A percentile compares a stretch with the other conserved stretches of the same genome.
Evolutionary conservation across 1,140 invertebrate species (phyloP).

Genomic region (Ceratina japonica): DNA sequence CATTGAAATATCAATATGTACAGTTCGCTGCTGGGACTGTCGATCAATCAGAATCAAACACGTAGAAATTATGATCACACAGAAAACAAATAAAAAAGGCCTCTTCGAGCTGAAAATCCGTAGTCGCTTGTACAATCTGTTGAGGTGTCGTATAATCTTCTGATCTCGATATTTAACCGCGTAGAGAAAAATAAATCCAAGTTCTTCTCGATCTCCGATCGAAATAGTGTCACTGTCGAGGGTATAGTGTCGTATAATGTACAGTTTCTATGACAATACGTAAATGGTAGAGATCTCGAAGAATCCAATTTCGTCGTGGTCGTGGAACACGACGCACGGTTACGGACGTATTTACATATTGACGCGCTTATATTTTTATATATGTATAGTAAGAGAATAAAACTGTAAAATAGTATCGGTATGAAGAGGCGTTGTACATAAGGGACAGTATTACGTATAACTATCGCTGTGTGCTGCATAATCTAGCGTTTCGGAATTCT

Average conservation of each 20-base stretch:
- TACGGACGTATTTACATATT: slow-evolving; percentile 25
- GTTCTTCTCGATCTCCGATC: slow-evolving; percentile 24
- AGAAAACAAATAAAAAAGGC: background rate
- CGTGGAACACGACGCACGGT: no score
- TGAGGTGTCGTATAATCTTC: background rate
- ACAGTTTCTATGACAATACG: slow-evolving; percentile 47
- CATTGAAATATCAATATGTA: no score
- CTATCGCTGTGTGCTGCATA: background rate
- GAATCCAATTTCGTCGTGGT: slow-evolving; percentile 1
- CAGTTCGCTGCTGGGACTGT: background rate
- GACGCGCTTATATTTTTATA: slow-evolving; percentile 46
- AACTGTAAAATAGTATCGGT: slow-evolving; percentile 32
- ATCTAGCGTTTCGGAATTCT: slow-evolving; percentile 14
- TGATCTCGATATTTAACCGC: slow-evolving; percentile 22
- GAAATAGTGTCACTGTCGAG: slow-evolving; percentile 7
- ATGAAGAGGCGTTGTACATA: slow-evolving; percentile 22
- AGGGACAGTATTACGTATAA: slow-evolving; percentile 20
- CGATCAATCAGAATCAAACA: background rate
- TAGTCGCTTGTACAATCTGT: slow-evolving; percentile 9
- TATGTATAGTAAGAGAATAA: slow-evolving; percentile 32
- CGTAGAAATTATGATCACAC: background rate
- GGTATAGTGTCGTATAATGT: slow-evolving; percentile 22
- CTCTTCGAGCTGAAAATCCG: background rate
- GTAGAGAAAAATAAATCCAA: background rate
- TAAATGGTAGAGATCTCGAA: slow-evolving; percentile 21